Conservation (phyloP, 2,888 invertebrate species). For the Lacanobia wlatinum region DNA sequence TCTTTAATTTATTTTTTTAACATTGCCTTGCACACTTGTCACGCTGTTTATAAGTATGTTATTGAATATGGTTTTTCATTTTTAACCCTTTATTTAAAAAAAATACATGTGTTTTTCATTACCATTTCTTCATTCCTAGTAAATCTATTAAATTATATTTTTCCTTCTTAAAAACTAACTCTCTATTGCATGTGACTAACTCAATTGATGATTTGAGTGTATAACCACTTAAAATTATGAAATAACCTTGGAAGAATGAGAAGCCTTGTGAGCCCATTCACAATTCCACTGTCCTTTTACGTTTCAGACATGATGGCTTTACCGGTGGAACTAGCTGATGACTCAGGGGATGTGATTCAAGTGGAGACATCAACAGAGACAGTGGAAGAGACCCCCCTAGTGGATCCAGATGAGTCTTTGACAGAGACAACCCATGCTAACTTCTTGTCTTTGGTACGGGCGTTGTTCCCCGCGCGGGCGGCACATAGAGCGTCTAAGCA, state of each 20-base stretch:
- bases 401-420: slow-evolving; percentile 85
- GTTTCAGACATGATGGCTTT: slow-evolving; percentile 94
- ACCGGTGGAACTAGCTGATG: slow-evolving; percentile 94
- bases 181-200: slow-evolving; percentile 21
- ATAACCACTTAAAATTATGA: not conserved
- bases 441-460: slow-evolving; percentile 96
- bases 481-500: slow-evolving; percentile 95
- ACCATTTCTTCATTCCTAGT: not conserved
- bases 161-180: not conserved
- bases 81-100: not conserved
- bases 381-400: slow-evolving; percentile 61
- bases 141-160: not conserved
- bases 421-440: slow-evolving; percentile 96
- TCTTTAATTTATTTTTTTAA: not conserved
- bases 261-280: not conserved
- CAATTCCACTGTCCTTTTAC: not conserved
- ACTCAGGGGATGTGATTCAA: slow-evolving; percentile 82
- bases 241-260: not conserved
- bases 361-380: slow-evolving; percentile 75
- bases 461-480: slow-evolving; percentile 95
- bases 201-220: not conserved
- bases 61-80: not conserved
- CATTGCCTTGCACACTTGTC: not conserved
- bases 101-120: slow-evolving; percentile 8
- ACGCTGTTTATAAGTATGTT: not conserved